A percentile compares a stretch with the other conserved stretches of the same genome.
phyloP scores from a whole-genome alignment of 2,113 vertebrate species.

The Burhinus bistriatus region DNA sequence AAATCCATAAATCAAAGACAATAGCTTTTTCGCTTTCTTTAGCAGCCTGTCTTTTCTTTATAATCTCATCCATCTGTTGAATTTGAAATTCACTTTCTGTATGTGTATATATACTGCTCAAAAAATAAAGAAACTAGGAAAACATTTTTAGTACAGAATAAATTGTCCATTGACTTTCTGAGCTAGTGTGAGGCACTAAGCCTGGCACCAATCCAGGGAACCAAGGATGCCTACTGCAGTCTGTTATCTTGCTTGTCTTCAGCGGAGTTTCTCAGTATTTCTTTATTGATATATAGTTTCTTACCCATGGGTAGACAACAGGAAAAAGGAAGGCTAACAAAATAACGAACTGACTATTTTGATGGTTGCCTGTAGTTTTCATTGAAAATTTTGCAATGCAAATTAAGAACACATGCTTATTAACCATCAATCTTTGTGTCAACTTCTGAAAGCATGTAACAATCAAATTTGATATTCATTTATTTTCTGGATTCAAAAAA shows the following conservation, averaged over 20 bases:
- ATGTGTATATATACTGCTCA: background rate
- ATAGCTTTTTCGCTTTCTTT: background rate
- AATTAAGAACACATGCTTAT: slow-evolving; percentile 28
- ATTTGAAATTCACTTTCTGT: background rate
- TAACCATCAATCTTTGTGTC: slow-evolving; percentile 33
- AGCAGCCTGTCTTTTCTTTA: background rate
- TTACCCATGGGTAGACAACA: background rate
- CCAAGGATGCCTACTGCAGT: background rate
- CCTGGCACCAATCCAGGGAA: background rate
- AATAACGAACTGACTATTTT: slow-evolving; percentile 3
- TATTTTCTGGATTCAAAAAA: background rate
- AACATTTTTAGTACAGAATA: background rate
- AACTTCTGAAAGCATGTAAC: slow-evolving; percentile 13
- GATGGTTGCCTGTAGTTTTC: background rate
- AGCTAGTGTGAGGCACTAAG: background rate
- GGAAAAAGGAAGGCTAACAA: background rate
- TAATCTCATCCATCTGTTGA: background rate
- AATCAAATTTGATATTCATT: background rate
- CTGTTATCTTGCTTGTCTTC: background rate
- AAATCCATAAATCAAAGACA: slow-evolving; percentile 65
- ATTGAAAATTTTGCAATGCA: slow-evolving; percentile 1
- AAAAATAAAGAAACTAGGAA: background rate
- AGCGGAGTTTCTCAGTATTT: background rate
- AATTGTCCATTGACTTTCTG: background rate
- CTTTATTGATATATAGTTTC: background rate